Conservation (phyloP, 2,888 invertebrate species). For the Drosophila anceps region DNA sequence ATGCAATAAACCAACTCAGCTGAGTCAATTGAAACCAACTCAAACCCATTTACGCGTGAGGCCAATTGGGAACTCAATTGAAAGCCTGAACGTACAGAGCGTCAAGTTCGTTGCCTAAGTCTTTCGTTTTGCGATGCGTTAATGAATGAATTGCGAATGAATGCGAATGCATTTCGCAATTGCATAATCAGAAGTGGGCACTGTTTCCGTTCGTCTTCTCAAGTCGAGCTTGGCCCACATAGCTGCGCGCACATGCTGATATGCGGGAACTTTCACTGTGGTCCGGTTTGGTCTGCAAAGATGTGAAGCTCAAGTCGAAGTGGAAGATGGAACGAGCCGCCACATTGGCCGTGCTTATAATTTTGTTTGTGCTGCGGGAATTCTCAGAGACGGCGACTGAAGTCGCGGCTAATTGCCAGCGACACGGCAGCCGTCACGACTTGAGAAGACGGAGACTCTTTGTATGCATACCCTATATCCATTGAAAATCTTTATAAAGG, state of each 20-base stretch:
- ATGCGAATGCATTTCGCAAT: conserved; percentile 17
- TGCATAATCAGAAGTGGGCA: conserved; percentile 60
- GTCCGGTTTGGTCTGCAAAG: conserved; percentile 16
- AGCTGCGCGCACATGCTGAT: conserved; percentile 33
- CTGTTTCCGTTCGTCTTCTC: conserved; percentile 41
- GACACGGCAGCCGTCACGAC: conserved; percentile 57
- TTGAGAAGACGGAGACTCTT: conserved; percentile 14
- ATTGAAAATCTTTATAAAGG: not conserved
- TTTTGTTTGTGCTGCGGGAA: conserved; percentile 36
- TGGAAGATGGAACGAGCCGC: conserved; percentile 15
- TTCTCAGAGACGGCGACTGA: conserved; percentile 43
- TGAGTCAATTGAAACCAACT: not conserved
- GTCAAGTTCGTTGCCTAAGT: conserved; percentile 56
- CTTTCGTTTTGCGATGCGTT: conserved; percentile 40
- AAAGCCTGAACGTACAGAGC: not conserved
- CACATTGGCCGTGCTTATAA: conserved; percentile 26
- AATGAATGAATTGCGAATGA: conserved; percentile 41
- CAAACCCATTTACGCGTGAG: not conserved
- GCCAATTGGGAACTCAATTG: not conserved
- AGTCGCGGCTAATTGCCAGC: conserved; percentile 57
- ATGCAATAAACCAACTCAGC: not conserved
- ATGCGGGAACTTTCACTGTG: conserved; percentile 59
- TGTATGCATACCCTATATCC: not conserved
- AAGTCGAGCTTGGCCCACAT: conserved; percentile 53
- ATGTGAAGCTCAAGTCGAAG: not conserved